Conservation (phyloP, 2,797 vertebrate genomes). For the Scarus forsteni region DNA sequence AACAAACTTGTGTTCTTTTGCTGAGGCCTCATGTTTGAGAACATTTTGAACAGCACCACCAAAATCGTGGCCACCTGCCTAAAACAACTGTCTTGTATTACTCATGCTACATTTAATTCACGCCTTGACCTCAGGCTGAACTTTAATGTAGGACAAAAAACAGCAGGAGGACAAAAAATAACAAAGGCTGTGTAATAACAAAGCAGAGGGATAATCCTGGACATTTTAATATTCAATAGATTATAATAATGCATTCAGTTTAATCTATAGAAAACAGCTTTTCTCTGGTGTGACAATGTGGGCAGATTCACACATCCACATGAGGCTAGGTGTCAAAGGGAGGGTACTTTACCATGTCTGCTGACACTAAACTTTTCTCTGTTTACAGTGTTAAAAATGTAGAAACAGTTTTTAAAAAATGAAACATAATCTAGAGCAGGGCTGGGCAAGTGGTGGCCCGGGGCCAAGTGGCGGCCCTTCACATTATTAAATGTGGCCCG, state of each 20-base stretch:
- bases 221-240: slow-evolving; percentile 11
- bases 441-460: too few species aligned
- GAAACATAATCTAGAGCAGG: too few species aligned
- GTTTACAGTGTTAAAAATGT: neutral
- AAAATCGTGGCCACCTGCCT: neutral
- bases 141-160: slow-evolving; percentile 21
- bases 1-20: neutral
- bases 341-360: slow-evolving; percentile 23
- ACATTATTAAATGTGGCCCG: too few species aligned
- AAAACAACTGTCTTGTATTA: neutral
- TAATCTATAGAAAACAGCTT: slow-evolving; percentile 35
- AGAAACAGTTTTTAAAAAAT: too few species aligned
- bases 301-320: slow-evolving; percentile 32
- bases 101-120: slow-evolving; percentile 11
- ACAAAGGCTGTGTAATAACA: slow-evolving; percentile 14
- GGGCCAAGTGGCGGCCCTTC: too few species aligned
- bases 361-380: neutral
- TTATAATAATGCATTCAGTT: slow-evolving; percentile 1
- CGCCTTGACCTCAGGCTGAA: slow-evolving; percentile 16
- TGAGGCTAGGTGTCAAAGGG: slow-evolving; percentile 39
- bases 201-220: slow-evolving; percentile 14
- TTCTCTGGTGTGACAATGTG: slow-evolving; percentile 42
- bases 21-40: slow-evolving; percentile 1
- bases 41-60: slow-evolving; percentile 1
- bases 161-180: slow-evolving; percentile 21